Evolutionary conservation across 2,797 vertebrate species (phyloP).

Genomic region (Coranthus polyacanthus): DNA sequence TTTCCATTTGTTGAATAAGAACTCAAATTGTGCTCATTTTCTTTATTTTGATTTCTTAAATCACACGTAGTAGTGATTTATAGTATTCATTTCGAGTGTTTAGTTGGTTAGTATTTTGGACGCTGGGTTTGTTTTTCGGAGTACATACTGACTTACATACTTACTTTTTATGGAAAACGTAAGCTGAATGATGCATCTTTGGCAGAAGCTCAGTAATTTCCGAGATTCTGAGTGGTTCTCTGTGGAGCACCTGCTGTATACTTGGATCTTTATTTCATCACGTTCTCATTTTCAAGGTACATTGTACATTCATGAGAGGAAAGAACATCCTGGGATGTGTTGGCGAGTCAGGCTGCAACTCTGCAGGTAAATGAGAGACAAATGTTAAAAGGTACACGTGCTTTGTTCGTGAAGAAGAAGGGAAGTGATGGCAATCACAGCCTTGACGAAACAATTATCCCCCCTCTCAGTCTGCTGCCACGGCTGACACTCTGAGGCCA

Average conservation of each 20-base stretch:
- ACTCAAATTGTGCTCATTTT: too few relatives aligned
- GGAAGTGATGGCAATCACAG: conserved; percentile 74
- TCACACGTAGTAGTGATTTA: too few relatives aligned
- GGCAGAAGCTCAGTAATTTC: neutral
- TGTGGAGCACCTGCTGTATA: neutral
- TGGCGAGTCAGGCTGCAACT: conserved; percentile 25
- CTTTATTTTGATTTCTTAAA: too few relatives aligned
- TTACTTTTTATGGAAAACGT: neutral
- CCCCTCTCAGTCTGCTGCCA: conserved; percentile 63
- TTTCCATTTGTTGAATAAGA: too few relatives aligned
- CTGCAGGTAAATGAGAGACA: conserved; percentile 57
- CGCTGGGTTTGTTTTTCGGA: neutral
- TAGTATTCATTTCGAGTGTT: too few relatives aligned
- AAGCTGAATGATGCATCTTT: neutral
- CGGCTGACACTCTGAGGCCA: conserved; percentile 59
- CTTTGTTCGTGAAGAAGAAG: conserved; percentile 56
- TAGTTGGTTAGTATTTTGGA: too few relatives aligned
- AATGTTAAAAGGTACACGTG: conserved; percentile 63
- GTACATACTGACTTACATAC: neutral
- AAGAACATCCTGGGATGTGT: conserved; percentile 31
- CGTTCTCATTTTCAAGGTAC: neutral
- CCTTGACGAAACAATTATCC: conserved; percentile 79
- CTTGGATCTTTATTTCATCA: neutral
- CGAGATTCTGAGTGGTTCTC: too few relatives aligned
- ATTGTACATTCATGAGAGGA: conserved; percentile 18